Base-by-base conservation (phyloP, 92 coral and sea anemone species). In the Plumapathes pennacea region DNA sequence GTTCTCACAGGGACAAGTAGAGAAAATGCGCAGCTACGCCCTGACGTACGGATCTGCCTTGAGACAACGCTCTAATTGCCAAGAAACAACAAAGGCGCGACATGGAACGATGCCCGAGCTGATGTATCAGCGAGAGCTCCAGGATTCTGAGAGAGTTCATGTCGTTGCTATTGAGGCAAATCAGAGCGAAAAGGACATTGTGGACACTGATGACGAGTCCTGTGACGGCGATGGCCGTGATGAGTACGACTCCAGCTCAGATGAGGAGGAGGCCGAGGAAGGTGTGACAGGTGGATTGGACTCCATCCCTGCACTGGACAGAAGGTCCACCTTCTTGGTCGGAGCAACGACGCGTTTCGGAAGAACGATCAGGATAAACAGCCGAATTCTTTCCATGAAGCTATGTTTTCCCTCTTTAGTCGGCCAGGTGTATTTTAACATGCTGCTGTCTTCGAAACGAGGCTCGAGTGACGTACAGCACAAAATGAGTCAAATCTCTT, bases 61-160 rank as follows among this genome's bases (percentile, higher is more conserved):
- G 12, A 41, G 67, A 15, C 67, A 56, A 42, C 28, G 76, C 39
- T 29, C 56, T 11, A 68, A 68, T n/a, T 28, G 25, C 0, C 76
- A 56, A 15, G 76, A 68, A 42, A 68, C 56, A 4, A 67, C 75
- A 10, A 55, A 54, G 75, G 64, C 56, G 19, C 54, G 46, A 22
- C 64, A 54, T 32, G 75, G 56, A 56, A 68, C 75, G 10, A 68
- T 68, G 67, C 67, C 66, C 7, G 57, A 67, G 45, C 10, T 40
- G 5, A 31, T 68, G 11, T 44, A 68, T 46, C 75, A 43, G 49
- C 14, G 50, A 33, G 59, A 49, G 46, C 60, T 64, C 3, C 37
- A 48, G 33, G 41, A 26, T 10, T 66, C 60, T 71, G 78, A 58
- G 58, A 51, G 38, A 59, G 50, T 32, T 22, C 26, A 49, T 32